phyloP scores from a whole-genome alignment of 2,113 vertebrate genomes.

The Solea solea region DNA sequence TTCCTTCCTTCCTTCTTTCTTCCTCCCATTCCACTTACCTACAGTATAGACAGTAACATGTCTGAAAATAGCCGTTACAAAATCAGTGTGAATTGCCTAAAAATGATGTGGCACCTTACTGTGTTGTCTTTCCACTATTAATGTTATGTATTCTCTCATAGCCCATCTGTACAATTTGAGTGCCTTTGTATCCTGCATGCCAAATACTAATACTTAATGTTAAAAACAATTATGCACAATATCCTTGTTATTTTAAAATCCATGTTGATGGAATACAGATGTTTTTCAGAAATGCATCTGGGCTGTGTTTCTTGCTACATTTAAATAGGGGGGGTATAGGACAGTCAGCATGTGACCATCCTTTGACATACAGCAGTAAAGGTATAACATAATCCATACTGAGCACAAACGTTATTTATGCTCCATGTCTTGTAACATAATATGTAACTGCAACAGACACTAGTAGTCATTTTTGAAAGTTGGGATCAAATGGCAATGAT shows the following conservation, averaged over 20 bases:
- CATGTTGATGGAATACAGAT: conserved; percentile 58
- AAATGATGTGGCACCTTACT: conserved; percentile 6
- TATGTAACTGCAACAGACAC: no score
- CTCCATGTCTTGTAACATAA: no score
- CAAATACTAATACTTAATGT: conserved; percentile 65
- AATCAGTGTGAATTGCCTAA: conserved; percentile 31
- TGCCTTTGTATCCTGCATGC: conserved; percentile 77
- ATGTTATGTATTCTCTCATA: conserved; percentile 42
- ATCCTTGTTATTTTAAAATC: conserved; percentile 59
- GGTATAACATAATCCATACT: not conserved
- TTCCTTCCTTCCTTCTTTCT: not conserved
- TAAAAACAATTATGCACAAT: conserved; percentile 45
- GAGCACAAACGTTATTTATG: no score
- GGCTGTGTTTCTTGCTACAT: not conserved
- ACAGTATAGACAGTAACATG: conserved; percentile 17
- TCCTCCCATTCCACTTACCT: conserved; percentile 34
- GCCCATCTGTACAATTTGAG: conserved; percentile 63
- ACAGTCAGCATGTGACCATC: not conserved
- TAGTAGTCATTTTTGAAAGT: no score
- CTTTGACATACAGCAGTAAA: not conserved
- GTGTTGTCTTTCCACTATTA: conserved; percentile 43
- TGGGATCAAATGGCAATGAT: no score
- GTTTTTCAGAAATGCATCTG: conserved; percentile 48
- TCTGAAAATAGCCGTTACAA: conserved; percentile 26
- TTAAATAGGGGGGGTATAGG: not conserved